Conservation (phyloP, 2,888 invertebrate species). For the Agrochola lota region DNA sequence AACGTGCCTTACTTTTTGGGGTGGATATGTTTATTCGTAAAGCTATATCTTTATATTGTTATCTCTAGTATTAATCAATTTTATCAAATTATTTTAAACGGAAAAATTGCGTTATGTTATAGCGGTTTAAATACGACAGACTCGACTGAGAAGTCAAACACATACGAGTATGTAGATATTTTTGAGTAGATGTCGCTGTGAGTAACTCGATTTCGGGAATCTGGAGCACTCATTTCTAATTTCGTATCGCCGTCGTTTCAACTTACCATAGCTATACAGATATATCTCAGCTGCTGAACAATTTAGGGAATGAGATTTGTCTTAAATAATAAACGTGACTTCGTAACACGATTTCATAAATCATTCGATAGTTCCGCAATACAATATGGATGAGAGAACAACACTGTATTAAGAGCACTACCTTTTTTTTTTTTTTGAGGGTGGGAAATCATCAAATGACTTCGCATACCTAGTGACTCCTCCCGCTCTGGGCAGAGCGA, state of each 20-base stretch:
- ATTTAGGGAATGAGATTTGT: slow-evolving; percentile 26
- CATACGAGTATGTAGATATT: neutral
- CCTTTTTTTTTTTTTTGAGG: no score
- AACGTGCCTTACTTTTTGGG: neutral
- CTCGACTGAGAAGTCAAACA: neutral
- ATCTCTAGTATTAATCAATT: neutral
- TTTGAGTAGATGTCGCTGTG: neutral
- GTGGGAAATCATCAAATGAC: no score
- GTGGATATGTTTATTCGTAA: neutral
- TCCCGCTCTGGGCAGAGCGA: no score
- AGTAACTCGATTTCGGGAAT: slow-evolving; percentile 12
- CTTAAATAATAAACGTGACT: slow-evolving; percentile 48
- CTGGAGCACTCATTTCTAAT: neutral
- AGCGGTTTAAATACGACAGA: neutral
- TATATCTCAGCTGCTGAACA: neutral
- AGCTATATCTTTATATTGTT: neutral
- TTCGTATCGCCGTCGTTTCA: neutral
- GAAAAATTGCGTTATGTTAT: neutral
- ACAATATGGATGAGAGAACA: slow-evolving; percentile 4
- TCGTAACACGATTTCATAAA: slow-evolving; percentile 33
- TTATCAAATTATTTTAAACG: neutral
- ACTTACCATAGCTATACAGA: slow-evolving; percentile 7
- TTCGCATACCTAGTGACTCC: no score
- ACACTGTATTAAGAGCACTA: neutral
- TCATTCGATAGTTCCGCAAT: slow-evolving; percentile 26